Conservation (phyloP, 2,888 invertebrate species). For the Andrena trimmerana region DNA sequence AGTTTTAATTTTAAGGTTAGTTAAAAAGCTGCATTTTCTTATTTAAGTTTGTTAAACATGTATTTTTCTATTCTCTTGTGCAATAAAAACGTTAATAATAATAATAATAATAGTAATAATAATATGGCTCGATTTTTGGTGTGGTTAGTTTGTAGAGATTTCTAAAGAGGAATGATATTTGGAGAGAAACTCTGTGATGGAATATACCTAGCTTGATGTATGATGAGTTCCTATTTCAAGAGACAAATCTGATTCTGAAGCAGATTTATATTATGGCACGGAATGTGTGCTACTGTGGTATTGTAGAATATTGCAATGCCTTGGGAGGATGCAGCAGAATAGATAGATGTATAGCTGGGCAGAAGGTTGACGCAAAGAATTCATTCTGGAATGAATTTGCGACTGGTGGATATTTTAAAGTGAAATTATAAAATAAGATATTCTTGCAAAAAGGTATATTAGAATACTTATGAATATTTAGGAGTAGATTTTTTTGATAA, state of each 20-base stretch:
- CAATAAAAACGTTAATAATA: no score
- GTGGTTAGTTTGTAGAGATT: no score
- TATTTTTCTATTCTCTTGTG: no score
- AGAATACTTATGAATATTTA: not conserved
- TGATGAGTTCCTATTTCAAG: no score
- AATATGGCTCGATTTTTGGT: no score
- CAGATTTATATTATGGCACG: not conserved
- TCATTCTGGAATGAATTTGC: not conserved
- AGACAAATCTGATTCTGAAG: not conserved
- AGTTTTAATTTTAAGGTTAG: no score
- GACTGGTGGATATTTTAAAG: not conserved
- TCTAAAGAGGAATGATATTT: no score
- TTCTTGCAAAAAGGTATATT: not conserved
- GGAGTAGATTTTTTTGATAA: slow-evolving; percentile 11
- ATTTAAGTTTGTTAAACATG: no score
- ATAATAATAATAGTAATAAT: no score
- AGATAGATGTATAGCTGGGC: not conserved
- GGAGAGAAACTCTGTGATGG: no score
- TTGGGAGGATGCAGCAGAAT: not conserved
- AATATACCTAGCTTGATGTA: no score
- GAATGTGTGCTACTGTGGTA: not conserved
- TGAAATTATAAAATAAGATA: not conserved
- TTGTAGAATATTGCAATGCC: not conserved
- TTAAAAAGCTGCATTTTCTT: no score
- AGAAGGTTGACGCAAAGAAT: not conserved